Evolutionary conservation across 2,888 invertebrate genomes (phyloP).

Genomic region (Ornithoptera alexandrae): DNA sequence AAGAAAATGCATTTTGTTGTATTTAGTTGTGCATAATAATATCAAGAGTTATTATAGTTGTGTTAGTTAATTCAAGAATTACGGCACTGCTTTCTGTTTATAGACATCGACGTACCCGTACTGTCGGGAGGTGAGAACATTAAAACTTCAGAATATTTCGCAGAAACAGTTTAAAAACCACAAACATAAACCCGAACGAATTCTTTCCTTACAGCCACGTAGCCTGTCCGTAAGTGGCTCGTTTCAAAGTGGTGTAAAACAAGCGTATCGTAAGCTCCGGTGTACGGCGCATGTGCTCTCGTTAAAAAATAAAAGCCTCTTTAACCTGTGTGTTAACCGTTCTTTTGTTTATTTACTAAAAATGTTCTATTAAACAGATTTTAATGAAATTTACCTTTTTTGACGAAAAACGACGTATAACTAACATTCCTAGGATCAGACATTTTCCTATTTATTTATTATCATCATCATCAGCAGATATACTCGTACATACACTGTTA

Average conservation of each 20-base stretch:
- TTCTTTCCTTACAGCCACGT: constrained; percentile 58
- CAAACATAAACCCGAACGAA: constrained; percentile 67
- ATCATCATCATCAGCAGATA: no score
- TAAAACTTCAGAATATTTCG: constrained; percentile 78
- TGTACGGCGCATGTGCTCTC: constrained; percentile 47
- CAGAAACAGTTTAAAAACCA: constrained; percentile 56
- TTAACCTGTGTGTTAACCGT: constrained; percentile 35
- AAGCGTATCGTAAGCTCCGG: constrained; percentile 57
- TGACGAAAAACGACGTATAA: background rate
- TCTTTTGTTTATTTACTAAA: constrained; percentile 29
- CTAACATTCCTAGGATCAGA: no score
- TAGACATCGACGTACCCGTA: constrained; percentile 10
- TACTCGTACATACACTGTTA: no score
- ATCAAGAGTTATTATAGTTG: constrained; percentile 13
- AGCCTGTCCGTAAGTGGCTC: constrained; percentile 66
- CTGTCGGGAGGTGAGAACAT: constrained; percentile 9
- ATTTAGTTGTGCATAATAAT: background rate
- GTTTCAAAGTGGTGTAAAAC: constrained; percentile 78
- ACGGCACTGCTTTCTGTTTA: constrained; percentile 19
- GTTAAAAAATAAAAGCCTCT: constrained; percentile 55
- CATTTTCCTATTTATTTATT: no score
- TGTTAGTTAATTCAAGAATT: constrained; percentile 24
- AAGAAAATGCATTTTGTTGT: background rate
- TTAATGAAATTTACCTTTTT: background rate
- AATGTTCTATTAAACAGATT: background rate